Evolutionary conservation across 2,888 invertebrate genomes (phyloP).

Genomic region (Apodemia mormo): DNA sequence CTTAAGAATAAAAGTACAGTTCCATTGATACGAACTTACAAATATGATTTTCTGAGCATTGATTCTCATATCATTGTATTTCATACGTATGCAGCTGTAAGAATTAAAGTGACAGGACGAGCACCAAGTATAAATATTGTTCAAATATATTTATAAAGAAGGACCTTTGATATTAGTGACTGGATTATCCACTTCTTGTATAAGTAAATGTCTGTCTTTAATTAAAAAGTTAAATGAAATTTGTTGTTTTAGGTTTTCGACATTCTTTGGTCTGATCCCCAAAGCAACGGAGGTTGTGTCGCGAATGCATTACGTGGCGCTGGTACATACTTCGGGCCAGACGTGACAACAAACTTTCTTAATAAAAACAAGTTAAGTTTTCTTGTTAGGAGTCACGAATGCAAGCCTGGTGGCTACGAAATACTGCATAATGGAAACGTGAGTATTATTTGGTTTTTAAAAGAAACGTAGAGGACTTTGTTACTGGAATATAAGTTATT

Average conservation of each 20-base stretch:
- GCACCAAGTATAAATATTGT: too few species aligned
- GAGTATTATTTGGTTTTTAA: slow-evolving; percentile 44
- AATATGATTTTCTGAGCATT: too few species aligned
- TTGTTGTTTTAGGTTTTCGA: slow-evolving; percentile 88
- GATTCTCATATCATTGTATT: too few species aligned
- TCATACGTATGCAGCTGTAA: too few species aligned
- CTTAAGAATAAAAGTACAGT: too few species aligned
- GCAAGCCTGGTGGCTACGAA: slow-evolving; percentile 96
- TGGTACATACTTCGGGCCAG: slow-evolving; percentile 96
- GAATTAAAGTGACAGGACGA: too few species aligned
- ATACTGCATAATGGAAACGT: slow-evolving; percentile 91
- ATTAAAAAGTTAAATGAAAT: neutral
- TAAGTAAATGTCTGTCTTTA: neutral
- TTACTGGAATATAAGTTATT: too few species aligned
- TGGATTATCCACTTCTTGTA: neutral
- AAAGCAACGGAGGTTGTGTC: slow-evolving; percentile 88
- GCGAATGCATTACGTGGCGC: slow-evolving; percentile 94
- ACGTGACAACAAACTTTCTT: slow-evolving; percentile 90
- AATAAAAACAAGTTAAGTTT: slow-evolving; percentile 88
- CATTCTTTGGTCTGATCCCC: slow-evolving; percentile 96
- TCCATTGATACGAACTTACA: too few species aligned
- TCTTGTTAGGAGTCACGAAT: slow-evolving; percentile 94
- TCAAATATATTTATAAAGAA: neutral
- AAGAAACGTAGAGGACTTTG: neutral
- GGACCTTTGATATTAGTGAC: neutral